Percentiles rank a stretch among this genome's conserved stretches.
phyloP scores from a whole-genome alignment of 2,888 invertebrate genomes.

The Apodemia mormo region DNA sequence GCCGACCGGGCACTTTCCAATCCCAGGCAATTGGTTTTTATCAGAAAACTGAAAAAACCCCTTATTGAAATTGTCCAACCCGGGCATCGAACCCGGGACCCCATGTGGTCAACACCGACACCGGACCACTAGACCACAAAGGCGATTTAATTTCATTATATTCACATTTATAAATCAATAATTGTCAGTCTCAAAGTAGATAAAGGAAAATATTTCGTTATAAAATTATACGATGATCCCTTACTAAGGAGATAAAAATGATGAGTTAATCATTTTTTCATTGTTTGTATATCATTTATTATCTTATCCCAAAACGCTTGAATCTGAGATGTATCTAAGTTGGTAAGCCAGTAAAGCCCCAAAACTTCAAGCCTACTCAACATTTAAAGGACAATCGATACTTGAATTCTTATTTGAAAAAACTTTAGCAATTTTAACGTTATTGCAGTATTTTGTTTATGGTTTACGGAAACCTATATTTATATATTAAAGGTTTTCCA shows the following conservation, averaged over 20 bases:
- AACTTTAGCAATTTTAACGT: neutral
- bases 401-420: neutral
- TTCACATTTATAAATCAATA: neutral
- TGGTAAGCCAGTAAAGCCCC: neutral
- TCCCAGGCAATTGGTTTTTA: no score
- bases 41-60: no score
- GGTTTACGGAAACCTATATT: no score
- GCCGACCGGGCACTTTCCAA: no score
- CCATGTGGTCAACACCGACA: no score
- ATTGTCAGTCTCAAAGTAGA: neutral
- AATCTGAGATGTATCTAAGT: neutral
- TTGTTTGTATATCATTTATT: conserved; percentile 1
- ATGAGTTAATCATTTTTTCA: neutral
- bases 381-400: neutral
- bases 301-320: neutral
- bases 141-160: no score
- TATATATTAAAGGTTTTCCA: no score
- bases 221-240: neutral
- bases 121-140: no score
- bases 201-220: neutral
- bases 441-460: neutral
- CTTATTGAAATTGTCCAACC: no score
- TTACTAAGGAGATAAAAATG: neutral
- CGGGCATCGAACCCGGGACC: no score
- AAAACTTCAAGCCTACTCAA: neutral